phyloP scores from a whole-genome alignment of 2,113 vertebrate genomes.

The Cranoglanis bouderius region DNA sequence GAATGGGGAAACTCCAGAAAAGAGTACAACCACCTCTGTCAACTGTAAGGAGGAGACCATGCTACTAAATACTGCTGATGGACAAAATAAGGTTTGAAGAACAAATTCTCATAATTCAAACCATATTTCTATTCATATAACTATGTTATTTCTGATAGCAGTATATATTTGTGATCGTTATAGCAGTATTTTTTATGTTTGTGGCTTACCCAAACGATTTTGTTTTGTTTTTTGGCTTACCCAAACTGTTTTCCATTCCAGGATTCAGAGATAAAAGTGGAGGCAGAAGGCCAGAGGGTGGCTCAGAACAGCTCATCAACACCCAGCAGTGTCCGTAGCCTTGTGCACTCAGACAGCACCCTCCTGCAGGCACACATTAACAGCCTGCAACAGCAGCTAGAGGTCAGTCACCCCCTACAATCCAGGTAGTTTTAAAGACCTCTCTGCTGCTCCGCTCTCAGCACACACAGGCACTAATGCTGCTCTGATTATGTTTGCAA shows the following conservation, averaged over 20 bases:
- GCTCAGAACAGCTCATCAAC: slow-evolving; percentile 53
- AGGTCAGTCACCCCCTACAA: slow-evolving; percentile 68
- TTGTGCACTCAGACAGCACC: slow-evolving; percentile 69
- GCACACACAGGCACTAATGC: not conserved
- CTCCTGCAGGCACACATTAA: slow-evolving; percentile 78
- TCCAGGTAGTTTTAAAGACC: not conserved
- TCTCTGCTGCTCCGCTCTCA: not conserved
- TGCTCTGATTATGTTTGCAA: not conserved
- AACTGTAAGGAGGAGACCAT: not conserved
- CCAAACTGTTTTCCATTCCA: slow-evolving; percentile 51
- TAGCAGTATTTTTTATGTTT: not conserved
- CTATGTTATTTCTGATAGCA: not conserved
- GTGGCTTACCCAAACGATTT: not conserved
- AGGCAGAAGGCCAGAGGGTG: slow-evolving; percentile 72
- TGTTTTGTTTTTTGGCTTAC: not conserved
- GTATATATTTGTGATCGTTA: not conserved
- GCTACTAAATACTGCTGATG: not conserved
- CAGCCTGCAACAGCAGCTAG: slow-evolving; percentile 80
- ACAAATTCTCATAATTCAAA: not conserved
- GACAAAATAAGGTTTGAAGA: slow-evolving; percentile 24
- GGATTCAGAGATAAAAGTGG: slow-evolving; percentile 78
- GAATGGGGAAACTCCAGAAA: not conserved
- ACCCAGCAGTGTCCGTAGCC: slow-evolving; percentile 30
- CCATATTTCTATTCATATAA: not conserved
- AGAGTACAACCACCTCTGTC: not conserved